Percentiles rank a stretch among this genome's conserved stretches.
Conservation (phyloP, 2,888 invertebrate genomes). For the Eremobia ochroleuca region DNA sequence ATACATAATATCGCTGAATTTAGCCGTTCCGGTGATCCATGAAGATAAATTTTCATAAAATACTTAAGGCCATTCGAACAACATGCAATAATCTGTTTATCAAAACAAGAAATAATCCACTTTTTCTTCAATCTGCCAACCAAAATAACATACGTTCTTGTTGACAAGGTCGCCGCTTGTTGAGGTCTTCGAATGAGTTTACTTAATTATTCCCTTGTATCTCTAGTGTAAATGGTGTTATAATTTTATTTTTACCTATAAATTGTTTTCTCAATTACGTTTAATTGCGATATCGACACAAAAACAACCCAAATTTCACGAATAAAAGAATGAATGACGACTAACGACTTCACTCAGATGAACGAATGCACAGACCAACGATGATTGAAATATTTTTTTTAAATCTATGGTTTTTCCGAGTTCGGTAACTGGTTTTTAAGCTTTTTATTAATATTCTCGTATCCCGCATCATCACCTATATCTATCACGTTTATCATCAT, state of each 20-base stretch:
- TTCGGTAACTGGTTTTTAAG: constrained; percentile 4
- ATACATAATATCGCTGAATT: constrained; percentile 85
- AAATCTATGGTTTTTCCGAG: neutral
- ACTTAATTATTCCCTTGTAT: constrained; percentile 64
- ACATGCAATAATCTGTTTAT: constrained; percentile 61
- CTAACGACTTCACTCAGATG: constrained; percentile 38
- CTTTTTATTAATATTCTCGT: neutral
- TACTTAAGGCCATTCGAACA: constrained; percentile 35
- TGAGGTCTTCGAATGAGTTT: constrained; percentile 64
- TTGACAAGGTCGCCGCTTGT: constrained; percentile 83
- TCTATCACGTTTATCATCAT: too few species aligned
- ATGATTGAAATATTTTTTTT: constrained; percentile 6
- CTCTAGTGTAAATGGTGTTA: constrained; percentile 54
- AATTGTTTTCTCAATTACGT: constrained; percentile 67
- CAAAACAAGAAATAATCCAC: constrained; percentile 70
- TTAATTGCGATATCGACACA: constrained; percentile 74
- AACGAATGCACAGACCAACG: constrained; percentile 39
- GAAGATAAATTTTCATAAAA: constrained; percentile 40
- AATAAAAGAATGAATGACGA: constrained; percentile 71
- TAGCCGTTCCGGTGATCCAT: constrained; percentile 74
- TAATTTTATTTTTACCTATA: constrained; percentile 64
- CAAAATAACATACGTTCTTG: constrained; percentile 80
- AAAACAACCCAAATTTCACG: constrained; percentile 85
- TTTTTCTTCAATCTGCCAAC: constrained; percentile 78
- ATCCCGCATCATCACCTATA: too few species aligned